Conservation (phyloP, 1,140 invertebrate genomes). For the Drosophila baimaii region DNA sequence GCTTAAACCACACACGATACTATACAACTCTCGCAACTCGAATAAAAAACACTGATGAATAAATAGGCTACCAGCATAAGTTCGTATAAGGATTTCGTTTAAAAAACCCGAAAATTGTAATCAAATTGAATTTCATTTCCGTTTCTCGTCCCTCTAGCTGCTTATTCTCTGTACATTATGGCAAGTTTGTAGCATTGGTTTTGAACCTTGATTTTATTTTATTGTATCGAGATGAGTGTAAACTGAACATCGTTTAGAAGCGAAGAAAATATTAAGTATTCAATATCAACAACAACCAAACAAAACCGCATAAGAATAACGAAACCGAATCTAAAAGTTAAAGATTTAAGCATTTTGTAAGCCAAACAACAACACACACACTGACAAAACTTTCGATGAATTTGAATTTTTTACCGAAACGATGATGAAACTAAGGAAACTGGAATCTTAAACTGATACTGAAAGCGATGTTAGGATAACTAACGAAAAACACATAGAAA, state of each 20-base stretch:
- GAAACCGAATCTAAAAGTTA: constrained; percentile 30
- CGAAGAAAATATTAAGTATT: constrained; percentile 26
- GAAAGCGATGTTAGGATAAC: constrained; percentile 44
- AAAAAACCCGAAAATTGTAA: constrained; percentile 18
- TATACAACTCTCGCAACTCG: constrained; percentile 64
- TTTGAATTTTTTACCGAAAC: constrained; percentile 49
- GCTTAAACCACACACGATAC: constrained; percentile 54
- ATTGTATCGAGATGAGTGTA: constrained; percentile 9
- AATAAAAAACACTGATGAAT: constrained; percentile 64
- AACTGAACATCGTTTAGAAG: too few species aligned
- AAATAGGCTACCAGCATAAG: constrained; percentile 78
- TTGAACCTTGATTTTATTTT: constrained; percentile 3
- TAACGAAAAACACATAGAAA: constrained; percentile 50
- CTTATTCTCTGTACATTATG: constrained; percentile 26
- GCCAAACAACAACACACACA: constrained; percentile 31
- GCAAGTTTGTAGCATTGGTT: constrained; percentile 23
- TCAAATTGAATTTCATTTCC: constrained; percentile 24
- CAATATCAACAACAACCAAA: constrained; percentile 25
- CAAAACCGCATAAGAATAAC: constrained; percentile 13
- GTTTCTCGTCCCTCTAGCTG: constrained; percentile 17
- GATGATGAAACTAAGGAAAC: constrained; percentile 36
- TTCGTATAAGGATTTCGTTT: constrained; percentile 71
- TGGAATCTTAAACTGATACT: constrained; percentile 65
- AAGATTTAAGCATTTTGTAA: constrained; percentile 38
- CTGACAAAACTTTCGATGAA: constrained; percentile 50